A percentile compares a stretch with the other conserved stretches of the same genome.
phyloP scores from a whole-genome alignment of 2,113 vertebrate genomes.

The Artemisiospiza belli region DNA sequence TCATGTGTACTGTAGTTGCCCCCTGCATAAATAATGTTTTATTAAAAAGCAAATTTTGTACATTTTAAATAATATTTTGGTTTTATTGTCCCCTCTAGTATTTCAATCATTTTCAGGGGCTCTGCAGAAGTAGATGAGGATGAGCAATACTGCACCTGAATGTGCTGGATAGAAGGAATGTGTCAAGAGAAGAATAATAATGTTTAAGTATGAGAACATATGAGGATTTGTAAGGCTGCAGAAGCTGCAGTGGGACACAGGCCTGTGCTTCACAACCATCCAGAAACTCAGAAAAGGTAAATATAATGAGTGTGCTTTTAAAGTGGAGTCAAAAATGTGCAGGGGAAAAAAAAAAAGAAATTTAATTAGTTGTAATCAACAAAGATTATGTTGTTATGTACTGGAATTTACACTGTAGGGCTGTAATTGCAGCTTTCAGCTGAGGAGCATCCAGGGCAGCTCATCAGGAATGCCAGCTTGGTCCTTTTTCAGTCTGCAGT shows the following conservation, averaged over 20 bases:
- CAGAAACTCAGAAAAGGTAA: neutral
- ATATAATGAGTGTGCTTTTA: neutral
- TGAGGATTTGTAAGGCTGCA: neutral
- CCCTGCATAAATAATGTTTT: neutral
- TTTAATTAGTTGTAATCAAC: neutral
- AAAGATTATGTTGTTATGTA: neutral
- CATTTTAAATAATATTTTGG: neutral
- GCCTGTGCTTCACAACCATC: neutral
- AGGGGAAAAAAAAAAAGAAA: accelerated
- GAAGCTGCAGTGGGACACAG: neutral
- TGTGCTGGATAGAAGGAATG: neutral
- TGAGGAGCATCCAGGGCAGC: neutral
- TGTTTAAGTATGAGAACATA: neutral
- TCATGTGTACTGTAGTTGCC: neutral
- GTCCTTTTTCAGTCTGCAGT: neutral
- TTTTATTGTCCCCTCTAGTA: accelerated
- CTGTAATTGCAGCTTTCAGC: neutral
- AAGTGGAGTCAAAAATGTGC: neutral
- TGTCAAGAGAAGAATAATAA: neutral
- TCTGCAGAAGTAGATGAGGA: neutral
- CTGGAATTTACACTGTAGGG: neutral
- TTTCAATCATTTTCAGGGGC: neutral
- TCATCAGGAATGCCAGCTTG: neutral
- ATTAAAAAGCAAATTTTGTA: neutral
- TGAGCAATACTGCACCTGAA: neutral